Evolutionary conservation across 2,797 vertebrate genomes (phyloP).

Genomic region (Pachyuromys duprasi): DNA sequence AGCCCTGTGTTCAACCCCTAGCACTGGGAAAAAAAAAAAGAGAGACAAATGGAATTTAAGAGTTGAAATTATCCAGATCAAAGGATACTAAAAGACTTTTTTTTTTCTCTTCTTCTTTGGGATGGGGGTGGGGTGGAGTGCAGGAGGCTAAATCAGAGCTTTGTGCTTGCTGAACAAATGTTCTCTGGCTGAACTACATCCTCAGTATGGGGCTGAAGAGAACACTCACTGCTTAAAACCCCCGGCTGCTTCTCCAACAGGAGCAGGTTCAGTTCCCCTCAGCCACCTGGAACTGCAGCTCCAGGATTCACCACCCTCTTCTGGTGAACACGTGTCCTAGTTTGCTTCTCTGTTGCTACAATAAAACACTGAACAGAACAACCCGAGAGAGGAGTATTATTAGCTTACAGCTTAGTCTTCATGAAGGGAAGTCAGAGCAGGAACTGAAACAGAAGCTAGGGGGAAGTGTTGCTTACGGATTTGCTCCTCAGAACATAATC

Average conservation of each 20-base stretch:
- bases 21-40: not conserved
- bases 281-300: not conserved
- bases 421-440: not conserved
- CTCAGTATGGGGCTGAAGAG: not conserved
- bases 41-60: not conserved
- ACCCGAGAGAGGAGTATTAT: not conserved
- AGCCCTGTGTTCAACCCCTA: not conserved
- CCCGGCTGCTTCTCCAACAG: not conserved
- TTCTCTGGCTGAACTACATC: not conserved
- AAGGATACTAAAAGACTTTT: not conserved
- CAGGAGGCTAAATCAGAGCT: not conserved
- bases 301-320: not conserved
- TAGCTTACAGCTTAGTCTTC: not conserved
- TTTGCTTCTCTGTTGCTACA: not conserved
- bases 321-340: not conserved
- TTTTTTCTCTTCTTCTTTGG: not conserved
- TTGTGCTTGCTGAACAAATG: not conserved
- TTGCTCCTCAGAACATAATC: not conserved
- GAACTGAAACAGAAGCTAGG: not conserved
- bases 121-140: not conserved
- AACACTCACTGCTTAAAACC: not conserved
- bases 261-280: not conserved
- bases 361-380: not conserved
- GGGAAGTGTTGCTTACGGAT: not conserved
- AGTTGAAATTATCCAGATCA: conserved; percentile 22